Evolutionary conservation across 2,888 invertebrate species (phyloP), one percentile per base, ranked within the genome.

Genomic region (Heliconius charithonia): DNA sequence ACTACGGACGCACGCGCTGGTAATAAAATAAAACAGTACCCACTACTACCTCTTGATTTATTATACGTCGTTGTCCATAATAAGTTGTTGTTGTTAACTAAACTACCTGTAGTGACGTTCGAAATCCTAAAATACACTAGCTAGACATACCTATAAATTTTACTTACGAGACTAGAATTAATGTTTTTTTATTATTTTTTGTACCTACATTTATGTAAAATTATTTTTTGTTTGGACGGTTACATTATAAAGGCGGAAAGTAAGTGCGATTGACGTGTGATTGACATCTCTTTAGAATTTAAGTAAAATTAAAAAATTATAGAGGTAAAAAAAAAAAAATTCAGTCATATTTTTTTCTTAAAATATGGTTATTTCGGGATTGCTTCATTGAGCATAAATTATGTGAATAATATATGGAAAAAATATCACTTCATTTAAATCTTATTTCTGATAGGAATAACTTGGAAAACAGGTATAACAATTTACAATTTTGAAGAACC

Each of bases 41-140:
- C 88, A 87, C 85, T 85, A 89, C 85, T 85, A 89, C 85, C 86
- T 87, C 86, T 86, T 92, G 93, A 94, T 94, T 93, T 93, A 94
- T 93, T 85, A 87, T 87, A 84, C 82, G 85, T 83, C 84, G 88
- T 85, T 88, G 89, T 84, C 89, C 91, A 93, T 93, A 91, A 87
- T 91, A 92, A 92, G 87, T 86, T 89, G 87, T 87, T 89, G 83
- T 85, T 85, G 84, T 86, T 85, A 29, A 87, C 86, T 85, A 84
- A 85, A 83, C 84, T 86, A 85, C 86, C 84, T 85, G 83, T 79
- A 82, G 81, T 85, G 84, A 84, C 82, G 83, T 83, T 70, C 82
- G 75, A 70, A 74, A 79, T 45, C 72, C 76, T 80, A 76, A 80
- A 79, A 82, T 80, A 81, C 72, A 79, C 65, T 45, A 41, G 45